phyloP scores from a whole-genome alignment of 2,113 vertebrate genomes.

The Seriola aureovittata region DNA sequence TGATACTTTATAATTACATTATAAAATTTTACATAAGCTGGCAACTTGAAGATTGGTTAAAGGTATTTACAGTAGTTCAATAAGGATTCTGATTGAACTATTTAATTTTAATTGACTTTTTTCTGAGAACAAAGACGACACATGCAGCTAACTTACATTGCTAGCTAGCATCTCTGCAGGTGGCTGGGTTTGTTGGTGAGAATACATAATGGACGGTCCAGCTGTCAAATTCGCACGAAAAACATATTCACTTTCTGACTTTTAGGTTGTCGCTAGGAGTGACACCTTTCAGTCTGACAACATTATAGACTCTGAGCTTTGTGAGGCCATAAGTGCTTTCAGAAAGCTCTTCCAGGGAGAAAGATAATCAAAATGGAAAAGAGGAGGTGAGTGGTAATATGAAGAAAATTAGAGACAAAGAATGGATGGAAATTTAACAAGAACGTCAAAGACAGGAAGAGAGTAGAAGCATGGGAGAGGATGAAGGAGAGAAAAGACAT shows the following conservation, averaged over 20 bases:
- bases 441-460: not conserved
- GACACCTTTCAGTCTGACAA: conserved; percentile 40
- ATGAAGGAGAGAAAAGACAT: conserved; percentile 16
- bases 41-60: too few species aligned
- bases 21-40: too few species aligned
- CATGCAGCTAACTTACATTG: too few species aligned
- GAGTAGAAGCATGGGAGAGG: not conserved
- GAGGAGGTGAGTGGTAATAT: conserved; percentile 9
- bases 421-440: not conserved
- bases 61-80: too few species aligned
- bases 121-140: too few species aligned
- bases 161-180: too few species aligned
- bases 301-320: conserved; percentile 34
- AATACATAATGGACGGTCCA: not conserved
- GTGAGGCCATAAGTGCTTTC: conserved; percentile 30
- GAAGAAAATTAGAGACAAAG: conserved; percentile 28
- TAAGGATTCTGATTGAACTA: too few species aligned
- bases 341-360: conserved; percentile 28
- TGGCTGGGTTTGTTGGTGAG: too few species aligned
- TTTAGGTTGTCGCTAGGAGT: not conserved
- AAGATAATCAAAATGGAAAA: conserved; percentile 46
- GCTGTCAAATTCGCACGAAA: not conserved
- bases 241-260: not conserved
- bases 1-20: not conserved
- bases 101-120: too few species aligned